These are phyloP conservation scores for Orchestia grillus DNA, from an alignment of 1,140 invertebrate species.

Conservation along the genomic window DNA sequence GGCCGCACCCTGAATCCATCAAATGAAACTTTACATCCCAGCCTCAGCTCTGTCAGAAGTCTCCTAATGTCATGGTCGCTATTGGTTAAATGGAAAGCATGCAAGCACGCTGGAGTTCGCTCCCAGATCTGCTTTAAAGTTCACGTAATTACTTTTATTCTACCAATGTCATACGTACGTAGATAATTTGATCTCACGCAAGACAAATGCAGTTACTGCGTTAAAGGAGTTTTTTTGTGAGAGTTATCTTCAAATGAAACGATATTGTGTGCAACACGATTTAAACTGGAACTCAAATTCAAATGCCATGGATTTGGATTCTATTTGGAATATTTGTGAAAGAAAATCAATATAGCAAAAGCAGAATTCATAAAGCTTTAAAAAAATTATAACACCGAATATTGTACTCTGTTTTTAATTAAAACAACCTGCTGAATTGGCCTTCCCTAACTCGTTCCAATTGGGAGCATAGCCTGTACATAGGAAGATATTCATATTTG, in stretches of 20 bases:
- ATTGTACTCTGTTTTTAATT: no score
- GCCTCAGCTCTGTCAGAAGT: neutral
- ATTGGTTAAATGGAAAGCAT: neutral
- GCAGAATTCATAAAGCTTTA: no score
- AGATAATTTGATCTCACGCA: neutral
- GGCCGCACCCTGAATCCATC: neutral
- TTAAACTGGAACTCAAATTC: no score
- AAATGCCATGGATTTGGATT: no score
- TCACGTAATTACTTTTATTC: neutral
- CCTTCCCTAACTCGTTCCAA: no score
- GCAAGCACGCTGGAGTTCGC: neutral
- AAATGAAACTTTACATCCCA: neutral
- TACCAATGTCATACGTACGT: neutral
- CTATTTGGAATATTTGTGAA: no score
- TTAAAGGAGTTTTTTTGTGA: neutral
- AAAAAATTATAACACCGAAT: no score
- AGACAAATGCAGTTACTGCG: neutral
- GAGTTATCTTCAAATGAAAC: neutral
- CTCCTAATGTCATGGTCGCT: neutral
- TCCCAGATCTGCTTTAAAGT: neutral
- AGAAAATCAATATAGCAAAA: no score
- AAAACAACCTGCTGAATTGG: no score
- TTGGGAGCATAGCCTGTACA: no score
- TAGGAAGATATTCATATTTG: no score
- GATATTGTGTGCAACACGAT: no score